phyloP scores from a whole-genome alignment of 2,888 invertebrate species.

The Amblyteles armatorius region DNA sequence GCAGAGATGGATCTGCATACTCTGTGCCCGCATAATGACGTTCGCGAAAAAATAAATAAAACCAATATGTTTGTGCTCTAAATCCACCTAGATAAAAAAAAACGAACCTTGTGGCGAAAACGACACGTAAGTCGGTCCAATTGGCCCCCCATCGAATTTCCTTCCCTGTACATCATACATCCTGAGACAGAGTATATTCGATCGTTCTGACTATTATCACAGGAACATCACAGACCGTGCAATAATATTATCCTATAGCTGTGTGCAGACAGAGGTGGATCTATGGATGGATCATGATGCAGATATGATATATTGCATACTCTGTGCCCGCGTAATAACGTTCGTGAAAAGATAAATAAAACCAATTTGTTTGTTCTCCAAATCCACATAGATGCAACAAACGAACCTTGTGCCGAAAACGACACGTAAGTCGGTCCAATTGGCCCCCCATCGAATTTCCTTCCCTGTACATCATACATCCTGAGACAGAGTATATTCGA shows the following conservation, averaged over 20 bases:
- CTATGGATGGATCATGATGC: no score
- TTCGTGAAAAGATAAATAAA: slow-evolving; percentile 5
- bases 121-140: not conserved
- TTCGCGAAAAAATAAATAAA: slow-evolving; percentile 6
- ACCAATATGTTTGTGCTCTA: no score
- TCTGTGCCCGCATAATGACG: slow-evolving; percentile 51
- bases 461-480: not conserved
- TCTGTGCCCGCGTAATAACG: slow-evolving; percentile 51
- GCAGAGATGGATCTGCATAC: not conserved
- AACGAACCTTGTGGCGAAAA: no score
- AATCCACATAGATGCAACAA: no score
- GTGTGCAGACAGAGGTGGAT: not conserved
- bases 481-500: not conserved
- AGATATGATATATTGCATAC: not conserved
- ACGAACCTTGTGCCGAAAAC: no score
- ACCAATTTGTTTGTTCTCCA: no score
- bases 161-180: not conserved
- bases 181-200: not conserved
- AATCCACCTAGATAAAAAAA: no score
- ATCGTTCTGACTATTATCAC: not conserved
- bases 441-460: not conserved
- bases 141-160: not conserved
- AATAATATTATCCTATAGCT: not conserved
- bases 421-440: not conserved
- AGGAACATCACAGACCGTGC: not conserved